Percentiles rank a stretch among this genome's conserved stretches.
These are phyloP conservation scores for Euura saliciscinereae DNA, from an alignment of 1,140 invertebrate species.

Conservation along the genomic window DNA sequence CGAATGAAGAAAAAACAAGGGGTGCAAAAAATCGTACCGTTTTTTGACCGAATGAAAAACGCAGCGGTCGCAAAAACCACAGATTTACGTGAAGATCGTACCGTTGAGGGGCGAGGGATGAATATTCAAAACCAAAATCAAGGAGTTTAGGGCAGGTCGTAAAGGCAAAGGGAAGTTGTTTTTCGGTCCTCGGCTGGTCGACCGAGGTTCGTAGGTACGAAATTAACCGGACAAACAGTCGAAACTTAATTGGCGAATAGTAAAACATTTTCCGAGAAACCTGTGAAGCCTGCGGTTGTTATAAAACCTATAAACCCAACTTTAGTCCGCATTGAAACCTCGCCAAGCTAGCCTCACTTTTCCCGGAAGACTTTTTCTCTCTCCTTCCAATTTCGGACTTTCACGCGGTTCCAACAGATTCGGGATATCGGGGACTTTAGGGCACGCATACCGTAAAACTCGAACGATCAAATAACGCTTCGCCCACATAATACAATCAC, in stretches of 20 bases:
- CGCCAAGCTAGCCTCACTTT: background rate
- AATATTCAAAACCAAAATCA: background rate
- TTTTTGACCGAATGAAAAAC: background rate
- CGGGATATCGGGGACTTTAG: too few relatives aligned
- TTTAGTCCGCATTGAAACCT: background rate
- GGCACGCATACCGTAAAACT: too few relatives aligned
- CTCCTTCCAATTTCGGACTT: background rate
- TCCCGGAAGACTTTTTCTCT: background rate
- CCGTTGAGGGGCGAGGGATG: background rate
- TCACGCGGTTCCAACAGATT: background rate
- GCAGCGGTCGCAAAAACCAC: background rate
- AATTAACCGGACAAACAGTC: background rate
- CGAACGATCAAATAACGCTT: too few relatives aligned
- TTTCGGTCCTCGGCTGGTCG: background rate
- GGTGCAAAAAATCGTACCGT: background rate
- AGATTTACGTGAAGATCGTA: background rate
- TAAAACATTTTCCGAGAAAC: background rate
- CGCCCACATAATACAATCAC: too few relatives aligned
- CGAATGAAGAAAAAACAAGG: background rate
- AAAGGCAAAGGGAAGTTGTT: background rate
- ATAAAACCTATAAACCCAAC: background rate
- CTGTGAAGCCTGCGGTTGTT: conserved; percentile 4
- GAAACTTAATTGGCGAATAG: background rate
- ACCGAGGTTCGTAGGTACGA: background rate
- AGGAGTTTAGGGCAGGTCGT: background rate